These are phyloP conservation scores for Synanthedon vespiformis DNA, from an alignment of 2,888 invertebrate genomes.

Conservation along the genomic window DNA sequence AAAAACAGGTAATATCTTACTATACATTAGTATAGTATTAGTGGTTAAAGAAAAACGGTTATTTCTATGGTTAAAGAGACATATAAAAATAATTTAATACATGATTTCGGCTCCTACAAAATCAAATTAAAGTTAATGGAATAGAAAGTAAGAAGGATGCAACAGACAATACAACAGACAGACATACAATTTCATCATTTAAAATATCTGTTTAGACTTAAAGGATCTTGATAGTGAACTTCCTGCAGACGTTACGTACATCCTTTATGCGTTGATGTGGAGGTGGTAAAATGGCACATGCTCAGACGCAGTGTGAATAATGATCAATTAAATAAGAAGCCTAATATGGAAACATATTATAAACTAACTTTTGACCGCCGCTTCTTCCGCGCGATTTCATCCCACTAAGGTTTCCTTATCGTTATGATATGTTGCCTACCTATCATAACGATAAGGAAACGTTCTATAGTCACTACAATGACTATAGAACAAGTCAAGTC, in stretches of 20 bases:
- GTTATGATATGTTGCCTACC: too few species aligned
- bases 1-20: too few species aligned
- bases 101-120: background rate
- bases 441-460: too few species aligned
- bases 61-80: too few species aligned
- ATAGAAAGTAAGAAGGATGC: background rate
- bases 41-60: too few species aligned
- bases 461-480: too few species aligned
- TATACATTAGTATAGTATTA: too few species aligned
- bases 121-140: background rate
- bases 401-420: too few species aligned
- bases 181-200: conserved; percentile 38
- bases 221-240: conserved; percentile 49
- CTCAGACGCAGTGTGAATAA: background rate
- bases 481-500: too few species aligned
- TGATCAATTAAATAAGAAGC: background rate
- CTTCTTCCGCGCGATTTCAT: too few species aligned
- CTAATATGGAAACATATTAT: background rate
- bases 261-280: background rate
- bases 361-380: too few species aligned
- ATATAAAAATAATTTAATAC: background rate
- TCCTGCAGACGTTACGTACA: conserved; percentile 16
- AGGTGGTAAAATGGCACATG: background rate
- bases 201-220: conserved; percentile 51
- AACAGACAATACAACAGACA: conserved; percentile 14